Evolutionary conservation across 2,113 vertebrate genomes (phyloP).

Genomic region (Girardinichthys multiradiatus): DNA sequence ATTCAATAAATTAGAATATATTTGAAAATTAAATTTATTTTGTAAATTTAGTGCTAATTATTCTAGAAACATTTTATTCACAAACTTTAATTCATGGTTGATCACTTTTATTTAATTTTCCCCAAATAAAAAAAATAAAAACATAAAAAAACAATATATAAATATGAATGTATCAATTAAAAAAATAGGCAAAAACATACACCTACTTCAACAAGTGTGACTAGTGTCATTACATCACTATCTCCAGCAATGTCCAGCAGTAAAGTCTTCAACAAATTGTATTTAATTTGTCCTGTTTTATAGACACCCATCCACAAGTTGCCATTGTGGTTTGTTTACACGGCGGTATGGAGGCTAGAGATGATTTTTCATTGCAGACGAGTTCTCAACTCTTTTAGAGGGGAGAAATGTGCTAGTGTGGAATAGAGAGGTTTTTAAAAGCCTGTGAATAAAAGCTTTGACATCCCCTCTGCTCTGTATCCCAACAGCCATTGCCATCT

Average conservation of each 20-base stretch:
- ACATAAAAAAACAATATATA: no score
- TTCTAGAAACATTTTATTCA: no score
- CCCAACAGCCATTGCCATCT: constrained; percentile 34
- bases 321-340: constrained; percentile 34
- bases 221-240: no score
- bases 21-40: no score
- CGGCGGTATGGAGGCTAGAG: constrained; percentile 36
- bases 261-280: constrained; percentile 2
- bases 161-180: no score
- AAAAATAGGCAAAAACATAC: no score
- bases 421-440: constrained; percentile 74
- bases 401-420: constrained; percentile 47
- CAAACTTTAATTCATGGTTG: no score
- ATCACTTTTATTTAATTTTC: no score
- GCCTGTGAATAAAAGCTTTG: constrained; percentile 79
- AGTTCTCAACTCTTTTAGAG: constrained; percentile 44
- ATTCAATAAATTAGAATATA: no score
- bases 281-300: constrained; percentile 9
- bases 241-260: no score
- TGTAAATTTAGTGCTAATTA: not conserved
- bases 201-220: not conserved
- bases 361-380: constrained; percentile 49
- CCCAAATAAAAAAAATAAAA: no score
- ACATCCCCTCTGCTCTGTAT: constrained; percentile 69
- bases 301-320: constrained; percentile 13